Evolutionary conservation across 2,888 invertebrate species (phyloP), one percentile per base, ranked within the genome.

Genomic region (Oscheius sp.): DNA sequence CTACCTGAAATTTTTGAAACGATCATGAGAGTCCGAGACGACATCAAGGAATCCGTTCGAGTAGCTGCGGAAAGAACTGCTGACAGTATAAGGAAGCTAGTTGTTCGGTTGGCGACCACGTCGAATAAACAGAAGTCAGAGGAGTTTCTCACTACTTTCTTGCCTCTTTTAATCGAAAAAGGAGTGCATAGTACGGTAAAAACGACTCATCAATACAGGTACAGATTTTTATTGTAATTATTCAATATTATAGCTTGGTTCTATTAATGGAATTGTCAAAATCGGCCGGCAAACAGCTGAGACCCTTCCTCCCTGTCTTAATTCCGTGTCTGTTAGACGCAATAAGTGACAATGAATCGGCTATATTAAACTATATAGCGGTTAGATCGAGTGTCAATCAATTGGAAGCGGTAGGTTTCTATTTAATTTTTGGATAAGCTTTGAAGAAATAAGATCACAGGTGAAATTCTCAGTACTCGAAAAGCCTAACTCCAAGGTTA

Each of bases 21-120:
- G 84, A 87, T 94, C 72, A 93, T 95, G 86, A 89, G 94, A 22
- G 94, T 95, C 0, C 92, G 94, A 91, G 95, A 95, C 86, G 95
- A 95, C 87, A 92, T 94, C 78, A 95, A 95, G 86, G 88, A 88
- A 76, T 87, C 88, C 49, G 87, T 87, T 2, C 79, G 88, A 54
- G 82, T 86, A 70, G 88, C 88, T 22, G 88, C 88, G 26, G 87
- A 87, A 22, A 67, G 84, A 41, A 86, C 88, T 0, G 86, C 87
- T 57, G 87, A 86, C 70, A 82, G 87, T 8, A 83, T 88, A 4
- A 86, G 86, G 70, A 84, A 85, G 74, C 87, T 87, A 71, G 82
- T 81, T 49, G 51, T 70, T 33, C 71, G 59, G 26, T 49, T 71
- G 54, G 73, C 71, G 2, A 70, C 72, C 4, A 72, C 75, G 8